These are phyloP conservation scores for Rhodophaea formosa DNA, from an alignment of 2,888 invertebrate genomes.

Conservation along the genomic window DNA sequence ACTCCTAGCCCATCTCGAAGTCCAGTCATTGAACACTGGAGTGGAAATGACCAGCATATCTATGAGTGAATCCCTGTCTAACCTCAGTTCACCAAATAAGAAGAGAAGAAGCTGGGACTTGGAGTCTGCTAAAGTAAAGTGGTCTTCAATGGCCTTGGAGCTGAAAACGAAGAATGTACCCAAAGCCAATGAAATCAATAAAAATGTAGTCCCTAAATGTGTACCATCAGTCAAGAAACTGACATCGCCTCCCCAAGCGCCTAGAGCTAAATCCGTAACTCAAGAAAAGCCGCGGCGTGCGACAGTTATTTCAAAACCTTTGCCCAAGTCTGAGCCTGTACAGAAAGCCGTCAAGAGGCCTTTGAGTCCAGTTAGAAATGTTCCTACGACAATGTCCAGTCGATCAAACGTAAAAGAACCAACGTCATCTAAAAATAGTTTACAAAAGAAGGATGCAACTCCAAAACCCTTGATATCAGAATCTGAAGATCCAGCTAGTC, in stretches of 20 bases:
- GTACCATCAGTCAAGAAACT: constrained; percentile 32
- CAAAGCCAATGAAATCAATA: constrained; percentile 23
- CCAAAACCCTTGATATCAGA: constrained; percentile 38
- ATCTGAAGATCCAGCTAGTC: constrained; percentile 59
- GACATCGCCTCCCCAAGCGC: constrained; percentile 30
- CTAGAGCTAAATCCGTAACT: constrained; percentile 40
- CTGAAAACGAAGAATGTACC: constrained; percentile 46
- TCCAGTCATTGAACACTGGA: constrained; percentile 69
- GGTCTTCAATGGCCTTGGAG: constrained; percentile 75
- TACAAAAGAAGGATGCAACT: constrained; percentile 27
- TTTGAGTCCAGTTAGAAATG: constrained; percentile 41
- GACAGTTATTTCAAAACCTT: constrained; percentile 36
- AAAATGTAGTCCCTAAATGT: constrained; percentile 28
- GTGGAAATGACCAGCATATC: constrained; percentile 73
- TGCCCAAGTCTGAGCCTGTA: constrained; percentile 49
- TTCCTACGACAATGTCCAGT: constrained; percentile 26
- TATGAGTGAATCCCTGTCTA: constrained; percentile 73
- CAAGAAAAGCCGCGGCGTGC: constrained; percentile 39
- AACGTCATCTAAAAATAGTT: constrained; percentile 25
- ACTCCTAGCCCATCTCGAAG: constrained; percentile 83
- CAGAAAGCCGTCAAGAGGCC: constrained; percentile 37
- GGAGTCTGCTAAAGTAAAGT: constrained; percentile 72
- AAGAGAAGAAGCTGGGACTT: constrained; percentile 75
- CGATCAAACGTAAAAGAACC: constrained; percentile 37
- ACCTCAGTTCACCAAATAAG: constrained; percentile 50